Evolutionary conservation across 2,797 vertebrate genomes (phyloP), one percentile per base, ranked within the genome.

Genomic region (Pampus argenteus): DNA sequence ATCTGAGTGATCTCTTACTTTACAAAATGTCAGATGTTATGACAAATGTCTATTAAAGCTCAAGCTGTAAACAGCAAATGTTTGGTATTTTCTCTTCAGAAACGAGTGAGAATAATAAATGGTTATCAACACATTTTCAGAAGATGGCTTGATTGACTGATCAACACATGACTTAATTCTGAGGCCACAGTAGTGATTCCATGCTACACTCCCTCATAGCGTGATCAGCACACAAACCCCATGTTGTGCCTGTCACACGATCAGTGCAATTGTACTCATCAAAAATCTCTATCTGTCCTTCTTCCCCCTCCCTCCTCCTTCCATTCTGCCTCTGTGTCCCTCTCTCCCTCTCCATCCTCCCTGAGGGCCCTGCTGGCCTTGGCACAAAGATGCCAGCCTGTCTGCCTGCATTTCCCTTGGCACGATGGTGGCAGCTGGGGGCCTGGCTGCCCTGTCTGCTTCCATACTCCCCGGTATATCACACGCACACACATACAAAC

Each of bases 341-440:
- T 62, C 65, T 76, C 71, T 68, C 62, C 72, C 71, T 75, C 72
- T 36, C 74, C 66, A 34, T 77, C 58, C 74, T 88, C 92, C 91
- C 92, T 48, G 22, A 85, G 86, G 91, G 91, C 79, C 79, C 76
- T 74, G 81, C 79, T 78, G 87, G 90, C 88, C 84, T 74, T 92
- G 89, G 91, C 91, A 89, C 80, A 86, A 74, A 74, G 88, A 91
- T 89, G 88, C 94, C 91, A 88, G 90, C 86, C 87, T 92, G 93
- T 93, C 94, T 93, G 88, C 93, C 90, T 83, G 79, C 87, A 92
- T 93, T 91, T 93, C 93, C 93, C 88, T 81, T 81, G 93, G 92
- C 90, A 90, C 80, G 56, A 48, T 1, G 13, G 82, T 82, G 90
- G 89, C 93, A 94, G 92, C 94, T 93, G 93, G 87, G 91, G 88